Percentiles rank a stretch among this genome's conserved stretches.
These are phyloP conservation scores for Drosophila azteca DNA, from an alignment of 1,140 invertebrate species.

Conservation along the genomic window DNA sequence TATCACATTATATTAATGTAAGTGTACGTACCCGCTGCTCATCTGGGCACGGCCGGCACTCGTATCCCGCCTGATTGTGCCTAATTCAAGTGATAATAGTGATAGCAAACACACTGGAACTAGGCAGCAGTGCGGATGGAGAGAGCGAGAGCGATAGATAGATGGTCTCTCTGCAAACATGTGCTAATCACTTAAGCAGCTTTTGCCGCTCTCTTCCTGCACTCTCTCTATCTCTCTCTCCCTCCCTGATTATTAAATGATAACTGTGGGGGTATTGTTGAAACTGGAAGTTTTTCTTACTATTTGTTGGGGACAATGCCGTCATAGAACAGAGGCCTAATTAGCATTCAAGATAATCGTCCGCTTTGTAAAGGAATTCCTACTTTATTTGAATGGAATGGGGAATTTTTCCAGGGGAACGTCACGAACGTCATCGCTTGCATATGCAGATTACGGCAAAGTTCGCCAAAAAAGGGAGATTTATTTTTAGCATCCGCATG, in stretches of 20 bases:
- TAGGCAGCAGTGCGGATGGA: background rate
- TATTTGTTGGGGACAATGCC: slow-evolving; percentile 7
- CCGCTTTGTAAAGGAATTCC: slow-evolving; percentile 24
- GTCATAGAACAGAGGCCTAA: slow-evolving; percentile 24
- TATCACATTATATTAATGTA: too few species aligned
- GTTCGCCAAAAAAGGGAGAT: background rate
- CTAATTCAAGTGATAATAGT: slow-evolving; percentile 59
- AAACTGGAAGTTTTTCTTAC: slow-evolving; percentile 2
- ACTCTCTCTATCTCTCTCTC: background rate
- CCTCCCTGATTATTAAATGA: slow-evolving; percentile 41
- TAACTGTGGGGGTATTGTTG: slow-evolving; percentile 21
- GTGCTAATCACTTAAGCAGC: slow-evolving; percentile 32
- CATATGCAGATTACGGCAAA: slow-evolving; percentile 39
- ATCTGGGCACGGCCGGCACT: background rate
- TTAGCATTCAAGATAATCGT: slow-evolving; percentile 43
- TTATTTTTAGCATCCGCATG: slow-evolving; percentile 42
- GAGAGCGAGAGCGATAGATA: slow-evolving; percentile 10
- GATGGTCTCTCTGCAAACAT: slow-evolving; percentile 6
- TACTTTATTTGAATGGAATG: slow-evolving; percentile 17
- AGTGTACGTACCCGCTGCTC: background rate
- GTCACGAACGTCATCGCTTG: slow-evolving; percentile 41
- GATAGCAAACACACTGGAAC: slow-evolving; percentile 36
- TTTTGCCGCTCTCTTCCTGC: slow-evolving; percentile 1
- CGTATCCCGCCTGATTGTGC: slow-evolving; percentile 34
- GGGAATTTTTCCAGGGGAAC: slow-evolving; percentile 31